A percentile compares a stretch with the other conserved stretches of the same genome.
Conservation (phyloP, 64 coral and sea anemone genomes). For the Catalaphyllia jardinei region DNA sequence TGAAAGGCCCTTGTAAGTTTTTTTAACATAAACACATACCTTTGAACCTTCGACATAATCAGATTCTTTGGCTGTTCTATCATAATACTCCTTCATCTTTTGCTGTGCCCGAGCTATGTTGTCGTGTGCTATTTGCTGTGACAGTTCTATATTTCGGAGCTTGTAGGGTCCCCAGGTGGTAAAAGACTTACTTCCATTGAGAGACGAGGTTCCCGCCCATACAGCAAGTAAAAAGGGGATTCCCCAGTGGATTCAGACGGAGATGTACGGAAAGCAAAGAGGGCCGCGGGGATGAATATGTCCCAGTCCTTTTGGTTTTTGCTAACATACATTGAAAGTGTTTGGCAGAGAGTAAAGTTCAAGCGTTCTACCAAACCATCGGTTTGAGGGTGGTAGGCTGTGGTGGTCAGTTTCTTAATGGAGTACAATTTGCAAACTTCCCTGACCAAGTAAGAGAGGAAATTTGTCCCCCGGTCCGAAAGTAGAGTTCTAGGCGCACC, state of each 20-base stretch:
- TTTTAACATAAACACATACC: conserved; percentile 31
- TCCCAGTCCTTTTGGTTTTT: neutral
- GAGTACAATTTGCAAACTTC: conserved; percentile 23
- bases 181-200: neutral
- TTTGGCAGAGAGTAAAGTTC: neutral
- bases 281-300: neutral
- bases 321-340: neutral
- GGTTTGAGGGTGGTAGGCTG: neutral
- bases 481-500: neutral
- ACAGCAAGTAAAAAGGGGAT: neutral
- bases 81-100: conserved; percentile 55
- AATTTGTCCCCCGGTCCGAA: conserved; percentile 24
- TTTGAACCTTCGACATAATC: neutral
- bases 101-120: conserved; percentile 41
- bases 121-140: neutral
- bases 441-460: conserved; percentile 6
- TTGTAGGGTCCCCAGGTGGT: neutral
- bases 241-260: neutral
- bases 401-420: conserved; percentile 4
- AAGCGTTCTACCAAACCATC: conserved; percentile 27
- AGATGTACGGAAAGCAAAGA: neutral
- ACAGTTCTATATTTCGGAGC: neutral
- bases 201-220: neutral
- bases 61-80: conserved; percentile 3
- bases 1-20: conserved; percentile 41